Percentiles rank a stretch among this genome's conserved stretches.
Conservation (phyloP, 2,797 vertebrate genomes). For the Sandelia bainsii region DNA sequence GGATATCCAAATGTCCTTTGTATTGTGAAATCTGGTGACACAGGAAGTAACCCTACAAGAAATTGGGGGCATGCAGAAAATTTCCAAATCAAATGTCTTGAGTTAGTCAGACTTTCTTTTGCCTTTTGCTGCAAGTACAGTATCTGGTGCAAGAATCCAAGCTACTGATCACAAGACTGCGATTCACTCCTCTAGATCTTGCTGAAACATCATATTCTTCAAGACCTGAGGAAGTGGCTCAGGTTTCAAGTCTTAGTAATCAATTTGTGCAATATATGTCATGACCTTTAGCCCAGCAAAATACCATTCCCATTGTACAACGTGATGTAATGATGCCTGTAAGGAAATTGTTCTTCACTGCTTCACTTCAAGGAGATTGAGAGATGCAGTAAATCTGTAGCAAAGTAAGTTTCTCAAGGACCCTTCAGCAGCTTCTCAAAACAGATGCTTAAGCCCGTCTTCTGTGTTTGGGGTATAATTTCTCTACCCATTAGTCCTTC, state of each 20-base stretch:
- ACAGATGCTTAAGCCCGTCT: slow-evolving; percentile 29
- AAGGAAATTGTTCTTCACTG: slow-evolving; percentile 9
- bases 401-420: no score
- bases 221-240: slow-evolving; percentile 34
- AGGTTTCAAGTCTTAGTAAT: slow-evolving; percentile 30
- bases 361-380: slow-evolving; percentile 14
- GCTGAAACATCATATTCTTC: slow-evolving; percentile 27
- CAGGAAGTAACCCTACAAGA: slow-evolving; percentile 30
- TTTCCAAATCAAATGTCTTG: not conserved
- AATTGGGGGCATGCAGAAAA: slow-evolving; percentile 13
- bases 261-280: slow-evolving; percentile 32
- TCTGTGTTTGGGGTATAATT: slow-evolving; percentile 25
- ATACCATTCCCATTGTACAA: slow-evolving; percentile 26
- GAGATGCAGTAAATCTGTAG: not conserved
- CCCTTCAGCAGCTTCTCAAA: slow-evolving; percentile 25
- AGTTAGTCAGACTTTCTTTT: slow-evolving; percentile 8
- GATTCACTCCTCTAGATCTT: slow-evolving; percentile 10
- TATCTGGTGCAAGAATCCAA: slow-evolving; percentile 17
- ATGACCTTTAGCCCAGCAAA: slow-evolving; percentile 43
- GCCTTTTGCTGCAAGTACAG: not conserved
- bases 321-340: slow-evolving; percentile 27
- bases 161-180: slow-evolving; percentile 15
- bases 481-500: slow-evolving; percentile 37
- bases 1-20: slow-evolving; percentile 54
- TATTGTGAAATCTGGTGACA: slow-evolving; percentile 44